Evolutionary conservation across 2,113 vertebrate genomes (phyloP), one percentile per base, ranked within the genome.

Genomic region (Trogon melanurus): DNA sequence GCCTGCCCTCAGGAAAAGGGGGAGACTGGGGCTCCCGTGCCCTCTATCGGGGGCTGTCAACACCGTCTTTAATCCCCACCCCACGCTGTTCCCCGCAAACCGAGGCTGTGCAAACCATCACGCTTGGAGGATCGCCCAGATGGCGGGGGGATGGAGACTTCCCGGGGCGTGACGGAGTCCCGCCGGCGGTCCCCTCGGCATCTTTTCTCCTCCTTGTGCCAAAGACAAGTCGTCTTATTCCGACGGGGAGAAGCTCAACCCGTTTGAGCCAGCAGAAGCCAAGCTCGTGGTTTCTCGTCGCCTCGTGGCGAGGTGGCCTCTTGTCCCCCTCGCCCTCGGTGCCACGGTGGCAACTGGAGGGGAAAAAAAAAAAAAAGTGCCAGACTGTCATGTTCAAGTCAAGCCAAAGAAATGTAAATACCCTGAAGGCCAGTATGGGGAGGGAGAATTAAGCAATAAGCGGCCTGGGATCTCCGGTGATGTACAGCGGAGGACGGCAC

Each of bases 371-470:
- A 41, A 5, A 21, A 45, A 89, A 73, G 62, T 6, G 41, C 88
- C 87, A 58, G 50, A 79, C 76, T 45, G 57, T 71, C 53, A 79
- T 25, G 82, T 95, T 95, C 80, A 54, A 92, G 96, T 96, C 91
- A 97, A 93, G 96, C 98, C 98, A 98, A 98, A 98, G 98, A 98
- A 91, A 72, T 32, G 72, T 92, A 78, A 61, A 38, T 85, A 65
- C 57, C 44, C 36, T 91, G 70, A 88, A 95, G 58, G 81, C 95
- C 76, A 85, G 85, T 92, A 93, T 79, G 74, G 62, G 80, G 62
- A 88, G 86, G 22, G 27, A 61, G 91, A 65, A 71, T 56, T 13
- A 53, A 97, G 96, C 97, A 96, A 96, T 94, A 96, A 96, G 47
- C 64, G 36, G 91, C 79, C 38, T 21, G 61, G 65, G 65, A 65